Evolutionary conservation across 2,797 vertebrate species (phyloP), one percentile per base, ranked within the genome.

Genomic region (Eidolon dupreanum): DNA sequence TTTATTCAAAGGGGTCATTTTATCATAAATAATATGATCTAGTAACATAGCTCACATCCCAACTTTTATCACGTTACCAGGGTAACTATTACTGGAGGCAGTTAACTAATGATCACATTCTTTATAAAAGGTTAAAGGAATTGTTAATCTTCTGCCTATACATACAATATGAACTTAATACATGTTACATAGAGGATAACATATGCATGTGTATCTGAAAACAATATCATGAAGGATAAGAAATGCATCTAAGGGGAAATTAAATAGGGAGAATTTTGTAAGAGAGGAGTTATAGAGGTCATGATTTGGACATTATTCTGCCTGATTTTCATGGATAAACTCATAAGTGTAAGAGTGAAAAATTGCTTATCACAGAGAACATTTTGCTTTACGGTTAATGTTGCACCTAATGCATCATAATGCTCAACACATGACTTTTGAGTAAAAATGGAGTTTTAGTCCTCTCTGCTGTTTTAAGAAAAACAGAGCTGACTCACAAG

Each of bases 241-340:
- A 95, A 84, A 84, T 55, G 5, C 43, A 75, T 57, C 26, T 94
- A 95, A 63, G 59, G 87, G n/a, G 22, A 89, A 84, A 88, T 63
- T 16, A 92, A 75, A 73, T 71, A n/a, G 31, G 12, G 33, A 82
- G 4, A 63, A 71, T 59, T 92, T 79, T 79, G 10, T 61, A 75
- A 83, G 71, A 70, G 12, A 73, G 36, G 1, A 28, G 3, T 81
- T 73, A 20, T 2, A 71, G 20, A 89, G 6, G 8, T 53, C 3
- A 10, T 79, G n/a, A 88, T 89, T 88, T 92, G 19, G 17, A 91
- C 26, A 85, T 94, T 41, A 65, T 46, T 86, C 92, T 94, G 12
- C 12, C 7, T 94, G 12, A 89, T 38, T 93, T 88, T 88, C 43
- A 61, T 71, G 19, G 16, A 59, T 77, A 81, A 84, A 26, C 17